Percentiles rank a stretch among this genome's conserved stretches.
These are phyloP conservation scores for Sebastes umbrosus DNA, from an alignment of 2,797 vertebrate genomes.

Conservation along the genomic window DNA sequence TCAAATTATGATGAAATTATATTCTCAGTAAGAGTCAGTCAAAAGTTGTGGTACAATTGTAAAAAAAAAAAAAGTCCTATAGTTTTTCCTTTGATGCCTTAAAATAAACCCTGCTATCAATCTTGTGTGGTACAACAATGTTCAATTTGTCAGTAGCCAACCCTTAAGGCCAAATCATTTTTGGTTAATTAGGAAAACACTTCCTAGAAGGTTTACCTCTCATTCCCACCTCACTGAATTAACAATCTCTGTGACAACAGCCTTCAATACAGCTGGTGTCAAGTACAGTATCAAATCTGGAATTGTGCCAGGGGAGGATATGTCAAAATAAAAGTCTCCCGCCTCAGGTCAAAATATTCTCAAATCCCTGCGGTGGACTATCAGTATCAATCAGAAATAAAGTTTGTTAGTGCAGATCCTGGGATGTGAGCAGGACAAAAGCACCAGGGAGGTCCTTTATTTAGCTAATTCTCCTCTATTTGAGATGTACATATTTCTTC, in stretches of 20 bases:
- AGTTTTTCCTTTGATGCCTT: constrained; percentile 53
- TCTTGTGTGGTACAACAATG: constrained; percentile 24
- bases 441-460: constrained; percentile 76
- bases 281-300: constrained; percentile 63
- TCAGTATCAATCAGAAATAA: constrained; percentile 75
- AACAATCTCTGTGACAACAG: constrained; percentile 60
- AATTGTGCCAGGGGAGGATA: constrained; percentile 70
- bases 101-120: constrained; percentile 57
- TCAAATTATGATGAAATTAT: neutral
- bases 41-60: constrained; percentile 28
- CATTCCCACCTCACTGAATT: constrained; percentile 73
- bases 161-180: constrained; percentile 57
- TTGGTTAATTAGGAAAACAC: constrained; percentile 73
- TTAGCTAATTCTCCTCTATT: constrained; percentile 78
- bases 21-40: neutral
- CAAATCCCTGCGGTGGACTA: constrained; percentile 70
- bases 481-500: constrained; percentile 80
- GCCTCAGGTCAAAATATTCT: constrained; percentile 77
- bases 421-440: constrained; percentile 67
- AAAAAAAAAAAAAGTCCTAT: neutral
- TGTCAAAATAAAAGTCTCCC: constrained; percentile 80
- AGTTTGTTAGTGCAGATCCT: constrained; percentile 64
- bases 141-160: constrained; percentile 57
- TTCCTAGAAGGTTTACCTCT: constrained; percentile 70
- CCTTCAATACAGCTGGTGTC: constrained; percentile 65